Evolutionary conservation across 2,888 invertebrate species (phyloP), one percentile per base, ranked within the genome.

Genomic region (Thymelicus acteon): DNA sequence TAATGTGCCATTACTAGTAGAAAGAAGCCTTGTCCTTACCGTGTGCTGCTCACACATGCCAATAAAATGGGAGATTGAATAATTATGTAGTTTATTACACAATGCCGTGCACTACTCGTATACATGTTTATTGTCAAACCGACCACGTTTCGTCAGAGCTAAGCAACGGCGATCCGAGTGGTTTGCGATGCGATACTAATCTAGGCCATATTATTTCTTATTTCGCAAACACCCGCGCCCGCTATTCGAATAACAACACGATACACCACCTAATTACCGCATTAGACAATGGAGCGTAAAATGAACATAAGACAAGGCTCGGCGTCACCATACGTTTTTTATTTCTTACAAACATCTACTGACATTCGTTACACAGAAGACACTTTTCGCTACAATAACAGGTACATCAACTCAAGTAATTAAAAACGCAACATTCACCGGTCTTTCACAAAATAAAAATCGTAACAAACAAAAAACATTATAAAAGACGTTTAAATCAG

Each of bases 321-420:
- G 88, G 88, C 88, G 78, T 74, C 63, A 85, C 89, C 89, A 84
- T 82, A 78, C 75, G 85, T 88, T 84, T 83, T 85, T 87, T 81
- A 77, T 82, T 83, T 79, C 77, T 83, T 83, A 84, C 80, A 84
- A 79, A 80, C n/a, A n/a, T n/a, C n/a, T 84, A 84, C 80, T 81
- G 79, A 78, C 80, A 78, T 77, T 85, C 82, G 78, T 76, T 74
- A 75, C 79, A 82, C 82, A 76, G 74, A 75, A 77, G 75, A 79
- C 76, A 81, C 77, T 81, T 82, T 80, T 81, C 79, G 80, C 83
- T 89, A 85, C 82, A 85, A 83, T 91, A 93, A 92, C 93, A 93
- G 93, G 93, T 93, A 93, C 93, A 91, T 92, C 85, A 92, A 93
- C 92, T 93, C 93, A 87, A 90, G 85, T 75, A 75, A 77, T 74